These are phyloP conservation scores for Phalacrocorax pelagicus DNA, from an alignment of 2,113 vertebrate species.

Conservation along the genomic window DNA sequence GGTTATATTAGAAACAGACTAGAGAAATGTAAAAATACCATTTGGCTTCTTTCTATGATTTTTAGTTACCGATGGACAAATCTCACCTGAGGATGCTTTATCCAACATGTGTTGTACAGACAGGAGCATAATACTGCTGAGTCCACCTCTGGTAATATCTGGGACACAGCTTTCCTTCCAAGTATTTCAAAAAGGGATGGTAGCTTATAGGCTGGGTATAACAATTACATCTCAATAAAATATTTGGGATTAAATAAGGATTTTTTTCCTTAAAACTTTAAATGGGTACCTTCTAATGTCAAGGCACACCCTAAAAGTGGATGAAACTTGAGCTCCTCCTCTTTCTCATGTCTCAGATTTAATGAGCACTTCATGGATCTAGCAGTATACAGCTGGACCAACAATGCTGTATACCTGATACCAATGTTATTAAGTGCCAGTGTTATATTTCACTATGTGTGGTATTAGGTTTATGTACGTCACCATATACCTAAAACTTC, in stretches of 20 bases:
- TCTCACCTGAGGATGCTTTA: background rate
- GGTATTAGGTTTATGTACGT: background rate
- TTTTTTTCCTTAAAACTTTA: background rate
- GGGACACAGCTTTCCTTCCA: background rate
- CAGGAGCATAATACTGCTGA: background rate
- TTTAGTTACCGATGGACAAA: background rate
- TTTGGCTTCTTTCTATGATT: background rate
- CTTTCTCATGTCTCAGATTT: background rate
- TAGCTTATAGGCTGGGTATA: background rate
- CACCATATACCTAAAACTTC: background rate
- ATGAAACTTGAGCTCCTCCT: background rate
- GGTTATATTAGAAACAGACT: background rate
- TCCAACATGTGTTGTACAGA: background rate
- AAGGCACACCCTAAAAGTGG: background rate
- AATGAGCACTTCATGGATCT: background rate
- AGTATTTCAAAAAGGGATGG: background rate
- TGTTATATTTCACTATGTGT: background rate
- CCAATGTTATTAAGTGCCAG: background rate
- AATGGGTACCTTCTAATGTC: background rate
- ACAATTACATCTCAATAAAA: rapidly evolving
- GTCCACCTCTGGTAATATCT: background rate
- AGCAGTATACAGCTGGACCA: background rate
- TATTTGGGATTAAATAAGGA: background rate
- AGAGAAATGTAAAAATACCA: background rate
- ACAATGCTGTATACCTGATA: background rate